A percentile compares a stretch with the other conserved stretches of the same genome.
These are phyloP conservation scores for Salvelinus namaycush DNA, from an alignment of 2,113 vertebrate species.

Conservation along the genomic window DNA sequence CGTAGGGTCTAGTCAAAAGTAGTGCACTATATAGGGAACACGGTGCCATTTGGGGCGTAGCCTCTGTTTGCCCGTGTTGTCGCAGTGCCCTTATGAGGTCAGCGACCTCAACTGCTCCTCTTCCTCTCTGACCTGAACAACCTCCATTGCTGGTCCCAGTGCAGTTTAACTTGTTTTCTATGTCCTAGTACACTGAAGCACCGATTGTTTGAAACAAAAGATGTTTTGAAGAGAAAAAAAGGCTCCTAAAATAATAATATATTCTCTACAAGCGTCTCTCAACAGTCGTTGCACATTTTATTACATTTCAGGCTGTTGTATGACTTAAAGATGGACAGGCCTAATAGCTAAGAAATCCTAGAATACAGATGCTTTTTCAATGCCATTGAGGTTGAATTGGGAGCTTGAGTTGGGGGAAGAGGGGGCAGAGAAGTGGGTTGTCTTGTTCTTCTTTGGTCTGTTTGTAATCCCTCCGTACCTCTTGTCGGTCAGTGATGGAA, in stretches of 20 bases:
- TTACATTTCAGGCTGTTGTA: slow-evolving; percentile 62
- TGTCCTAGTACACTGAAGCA: slow-evolving; percentile 46
- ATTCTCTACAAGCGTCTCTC: slow-evolving; percentile 43
- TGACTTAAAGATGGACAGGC: slow-evolving; percentile 67
- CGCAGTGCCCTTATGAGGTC: slow-evolving; percentile 47
- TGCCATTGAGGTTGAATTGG: slow-evolving; percentile 62
- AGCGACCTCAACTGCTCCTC: slow-evolving; percentile 57
- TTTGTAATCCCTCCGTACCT: slow-evolving; percentile 59
- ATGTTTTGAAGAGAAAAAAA: slow-evolving; percentile 47
- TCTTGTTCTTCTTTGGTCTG: slow-evolving; percentile 43
- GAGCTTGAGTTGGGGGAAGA: slow-evolving; percentile 53
- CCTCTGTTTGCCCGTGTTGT: slow-evolving; percentile 19
- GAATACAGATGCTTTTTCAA: slow-evolving; percentile 68
- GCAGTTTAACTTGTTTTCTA: slow-evolving; percentile 52
- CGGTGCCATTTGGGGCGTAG: too few species aligned
- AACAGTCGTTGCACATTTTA: slow-evolving; percentile 54
- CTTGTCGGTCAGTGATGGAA: slow-evolving; percentile 61
- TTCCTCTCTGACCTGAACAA: slow-evolving; percentile 53
- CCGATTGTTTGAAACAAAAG: slow-evolving; percentile 64
- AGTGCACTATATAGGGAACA: too few species aligned
- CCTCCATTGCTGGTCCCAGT: slow-evolving; percentile 43
- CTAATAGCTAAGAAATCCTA: slow-evolving; percentile 56
- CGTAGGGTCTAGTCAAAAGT: too few species aligned
- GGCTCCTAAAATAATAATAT: slow-evolving; percentile 62
- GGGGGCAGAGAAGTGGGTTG: slow-evolving; percentile 40